These are phyloP conservation scores for Drosophila melanica DNA, from an alignment of 1,140 invertebrate genomes.

Conservation along the genomic window DNA sequence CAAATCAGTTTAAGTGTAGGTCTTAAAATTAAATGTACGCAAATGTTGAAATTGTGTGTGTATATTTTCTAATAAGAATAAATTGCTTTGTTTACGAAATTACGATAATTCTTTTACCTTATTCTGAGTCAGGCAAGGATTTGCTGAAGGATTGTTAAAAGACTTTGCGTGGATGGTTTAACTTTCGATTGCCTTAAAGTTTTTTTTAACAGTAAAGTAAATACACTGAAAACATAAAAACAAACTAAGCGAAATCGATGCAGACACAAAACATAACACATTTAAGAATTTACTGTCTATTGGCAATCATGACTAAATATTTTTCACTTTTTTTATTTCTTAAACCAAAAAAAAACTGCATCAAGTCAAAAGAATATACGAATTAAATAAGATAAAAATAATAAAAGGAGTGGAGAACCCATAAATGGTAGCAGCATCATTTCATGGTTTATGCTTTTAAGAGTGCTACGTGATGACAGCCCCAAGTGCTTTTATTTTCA, in stretches of 20 bases:
- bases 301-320: too few relatives aligned
- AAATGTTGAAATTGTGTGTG: constrained; percentile 41
- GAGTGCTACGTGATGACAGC: constrained; percentile 57
- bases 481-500: constrained; percentile 68
- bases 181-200: too few relatives aligned
- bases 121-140: too few relatives aligned
- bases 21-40: constrained; percentile 47
- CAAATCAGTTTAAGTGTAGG: constrained; percentile 57
- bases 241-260: too few relatives aligned
- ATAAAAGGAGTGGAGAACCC: constrained; percentile 1
- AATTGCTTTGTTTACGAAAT: constrained; percentile 70
- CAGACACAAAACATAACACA: too few relatives aligned
- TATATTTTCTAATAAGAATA: constrained; percentile 52
- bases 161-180: too few relatives aligned
- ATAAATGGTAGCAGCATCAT: constrained; percentile 30
- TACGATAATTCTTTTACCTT: constrained; percentile 25
- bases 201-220: too few relatives aligned
- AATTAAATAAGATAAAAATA: constrained; percentile 32
- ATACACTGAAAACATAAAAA: too few relatives aligned
- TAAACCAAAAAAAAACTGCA: constrained; percentile 11
- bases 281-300: too few relatives aligned
- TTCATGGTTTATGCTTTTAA: constrained; percentile 28
- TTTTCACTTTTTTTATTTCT: background rate
- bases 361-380: constrained; percentile 63
- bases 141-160: too few relatives aligned